Evolutionary conservation across 1,140 invertebrate species (phyloP).

Genomic region (Ips typographus): DNA sequence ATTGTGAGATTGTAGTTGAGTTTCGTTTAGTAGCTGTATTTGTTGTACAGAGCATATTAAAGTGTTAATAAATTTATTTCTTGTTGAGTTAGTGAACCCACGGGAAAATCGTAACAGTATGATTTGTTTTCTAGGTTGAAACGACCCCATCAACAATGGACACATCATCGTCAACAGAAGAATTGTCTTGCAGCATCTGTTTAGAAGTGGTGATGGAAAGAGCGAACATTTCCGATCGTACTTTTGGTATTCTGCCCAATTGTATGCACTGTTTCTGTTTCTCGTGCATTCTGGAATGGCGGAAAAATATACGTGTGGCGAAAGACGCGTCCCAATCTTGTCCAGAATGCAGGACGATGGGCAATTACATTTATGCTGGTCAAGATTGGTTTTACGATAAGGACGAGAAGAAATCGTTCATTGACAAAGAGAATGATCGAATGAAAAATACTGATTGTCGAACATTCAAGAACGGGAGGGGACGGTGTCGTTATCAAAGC

Average conservation of each 20-base stretch:
- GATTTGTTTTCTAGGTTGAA: too few species aligned
- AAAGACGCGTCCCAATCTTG: slow-evolving; percentile 63
- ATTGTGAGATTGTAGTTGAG: too few species aligned
- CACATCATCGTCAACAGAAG: too few species aligned
- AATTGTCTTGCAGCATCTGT: slow-evolving; percentile 76
- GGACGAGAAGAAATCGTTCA: slow-evolving; percentile 81
- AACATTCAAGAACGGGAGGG: slow-evolving; percentile 78
- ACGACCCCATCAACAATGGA: too few species aligned
- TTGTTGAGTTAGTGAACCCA: too few species aligned
- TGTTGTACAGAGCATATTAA: too few species aligned
- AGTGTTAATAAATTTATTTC: too few species aligned
- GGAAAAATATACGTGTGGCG: slow-evolving; percentile 78
- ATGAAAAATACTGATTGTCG: slow-evolving; percentile 81
- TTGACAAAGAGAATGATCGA: slow-evolving; percentile 71
- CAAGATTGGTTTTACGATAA: slow-evolving; percentile 81
- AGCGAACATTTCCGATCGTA: slow-evolving; percentile 60
- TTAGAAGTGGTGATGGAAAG: slow-evolving; percentile 83
- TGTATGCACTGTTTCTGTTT: slow-evolving; percentile 88
- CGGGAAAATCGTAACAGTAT: too few species aligned
- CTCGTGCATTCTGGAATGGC: slow-evolving; percentile 81
- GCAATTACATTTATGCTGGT: slow-evolving; percentile 87
- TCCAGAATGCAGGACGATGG: slow-evolving; percentile 75
- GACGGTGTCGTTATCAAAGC: slow-evolving; percentile 85
- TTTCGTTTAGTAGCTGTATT: too few species aligned
- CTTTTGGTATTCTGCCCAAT: slow-evolving; percentile 87